These are phyloP conservation scores for Scomberomorus guttatus DNA, from an alignment of 2,797 vertebrate genomes.

Conservation along the genomic window DNA sequence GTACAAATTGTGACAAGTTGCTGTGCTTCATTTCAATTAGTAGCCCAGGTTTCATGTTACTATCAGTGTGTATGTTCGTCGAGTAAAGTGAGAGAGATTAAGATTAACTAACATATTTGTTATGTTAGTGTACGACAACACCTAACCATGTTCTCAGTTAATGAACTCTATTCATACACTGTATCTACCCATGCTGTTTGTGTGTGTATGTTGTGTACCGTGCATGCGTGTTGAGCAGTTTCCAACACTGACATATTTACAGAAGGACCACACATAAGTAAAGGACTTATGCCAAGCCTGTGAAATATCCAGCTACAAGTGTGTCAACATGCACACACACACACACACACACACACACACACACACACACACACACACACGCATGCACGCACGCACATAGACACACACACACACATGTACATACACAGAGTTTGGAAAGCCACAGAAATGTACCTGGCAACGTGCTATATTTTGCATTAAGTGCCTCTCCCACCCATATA, in stretches of 20 bases:
- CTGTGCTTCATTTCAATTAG: background rate
- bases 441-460: conserved; percentile 81
- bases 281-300: conserved; percentile 67
- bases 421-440: conserved; percentile 60
- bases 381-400: conserved; percentile 3
- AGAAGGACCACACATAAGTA: conserved; percentile 74
- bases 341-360: conserved; percentile 27
- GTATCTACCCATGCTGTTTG: conserved; percentile 2
- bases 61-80: background rate
- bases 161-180: conserved; percentile 14
- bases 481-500: conserved; percentile 70
- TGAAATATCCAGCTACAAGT: conserved; percentile 74
- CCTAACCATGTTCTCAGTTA: background rate
- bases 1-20: background rate
- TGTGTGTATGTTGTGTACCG: conserved; percentile 26
- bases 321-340: conserved; percentile 62
- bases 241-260: conserved; percentile 74
- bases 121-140: background rate
- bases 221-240: conserved; percentile 39
- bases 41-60: background rate
- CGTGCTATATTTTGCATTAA: conserved; percentile 75
- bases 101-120: background rate
- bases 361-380: conserved; percentile 11
- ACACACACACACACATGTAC: conserved; percentile 10
- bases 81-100: background rate